Base-by-base conservation (phyloP, 1,140 invertebrate species). In the Ridgeia piscesae region DNA sequence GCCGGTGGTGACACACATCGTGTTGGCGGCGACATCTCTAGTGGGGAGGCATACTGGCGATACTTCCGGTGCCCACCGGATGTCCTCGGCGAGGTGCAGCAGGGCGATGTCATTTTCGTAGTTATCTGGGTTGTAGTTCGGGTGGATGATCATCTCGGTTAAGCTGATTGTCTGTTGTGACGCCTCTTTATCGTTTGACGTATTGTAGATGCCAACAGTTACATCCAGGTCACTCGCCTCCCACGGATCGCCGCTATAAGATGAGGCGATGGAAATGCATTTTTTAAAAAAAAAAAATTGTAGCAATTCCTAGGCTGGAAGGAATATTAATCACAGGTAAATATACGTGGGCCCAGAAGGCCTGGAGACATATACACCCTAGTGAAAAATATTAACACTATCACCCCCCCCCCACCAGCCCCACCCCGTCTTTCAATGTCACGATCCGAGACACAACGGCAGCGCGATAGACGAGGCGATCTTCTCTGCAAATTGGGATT, bases 1-100 rank as follows among this genome's bases (percentile, higher is more conserved):
- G 14, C 91, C 91, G 42, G 91, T 92, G 14, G 42, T 50, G 91
- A 77, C 33, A 48, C 91, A 92, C 91, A 92, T 58, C 34, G 34
- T 92, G 34, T 35, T 89, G 34, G 33, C 91, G 4, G 34, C 17
- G 42, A 92, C 31, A 48, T 92, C 91, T 77, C 0, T 21, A 14
- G 34, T 89, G 17, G 91, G 34, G 34, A 92, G 33, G 42, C 91
- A 92, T 6, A 89, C 42, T 31, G 91, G 91, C 33, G 34, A 35
- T 31, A 92, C 88, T n/a, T 92, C 21, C 21, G 33, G 48, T 21
- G 48, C 33, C 17, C 89, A 92, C 21, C 42, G 48, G 42, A 92
- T 21, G 34, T 92, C 42, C 42, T 35, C 42, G 91, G 34, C 17
- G 27, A 92, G 91, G 17, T 48, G 21, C 42, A 92, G 34, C 14